phyloP scores from a whole-genome alignment of 2,113 vertebrate species.

The Tyto alba region DNA sequence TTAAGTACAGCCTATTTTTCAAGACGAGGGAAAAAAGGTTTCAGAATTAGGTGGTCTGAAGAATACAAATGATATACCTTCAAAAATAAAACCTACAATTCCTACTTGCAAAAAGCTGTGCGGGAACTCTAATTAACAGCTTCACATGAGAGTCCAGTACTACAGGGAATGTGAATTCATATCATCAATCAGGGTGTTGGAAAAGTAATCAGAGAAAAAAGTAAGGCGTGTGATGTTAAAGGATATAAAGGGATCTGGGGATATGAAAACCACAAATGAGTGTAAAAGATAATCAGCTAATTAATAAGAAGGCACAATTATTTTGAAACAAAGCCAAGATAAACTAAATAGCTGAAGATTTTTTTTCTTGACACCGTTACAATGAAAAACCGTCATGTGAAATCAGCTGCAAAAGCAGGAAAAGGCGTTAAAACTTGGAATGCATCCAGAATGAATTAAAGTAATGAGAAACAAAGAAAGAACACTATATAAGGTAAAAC shows the following conservation, averaged over 20 bases:
- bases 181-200: background rate
- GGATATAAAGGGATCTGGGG: slow-evolving; percentile 5
- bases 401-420: background rate
- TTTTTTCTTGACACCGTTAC: background rate
- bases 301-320: slow-evolving; percentile 13
- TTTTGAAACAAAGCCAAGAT: slow-evolving; percentile 48
- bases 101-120: background rate
- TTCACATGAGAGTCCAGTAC: background rate
- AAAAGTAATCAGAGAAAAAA: background rate
- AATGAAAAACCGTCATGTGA: background rate
- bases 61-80: background rate
- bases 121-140: slow-evolving; percentile 17
- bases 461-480: background rate
- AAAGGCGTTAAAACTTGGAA: slow-evolving; percentile 28
- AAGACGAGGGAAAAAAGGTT: background rate
- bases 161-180: background rate
- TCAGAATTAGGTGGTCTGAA: background rate
- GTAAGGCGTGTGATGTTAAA: background rate
- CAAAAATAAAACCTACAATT: background rate
- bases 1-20: background rate
- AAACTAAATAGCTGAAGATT: slow-evolving; percentile 3
- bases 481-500: slow-evolving; percentile 12
- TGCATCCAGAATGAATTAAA: slow-evolving; percentile 13
- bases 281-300: slow-evolving; percentile 38
- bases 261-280: slow-evolving; percentile 19